These are phyloP conservation scores for Hyphantria cunea DNA, from an alignment of 1,140 invertebrate species.

Conservation along the genomic window DNA sequence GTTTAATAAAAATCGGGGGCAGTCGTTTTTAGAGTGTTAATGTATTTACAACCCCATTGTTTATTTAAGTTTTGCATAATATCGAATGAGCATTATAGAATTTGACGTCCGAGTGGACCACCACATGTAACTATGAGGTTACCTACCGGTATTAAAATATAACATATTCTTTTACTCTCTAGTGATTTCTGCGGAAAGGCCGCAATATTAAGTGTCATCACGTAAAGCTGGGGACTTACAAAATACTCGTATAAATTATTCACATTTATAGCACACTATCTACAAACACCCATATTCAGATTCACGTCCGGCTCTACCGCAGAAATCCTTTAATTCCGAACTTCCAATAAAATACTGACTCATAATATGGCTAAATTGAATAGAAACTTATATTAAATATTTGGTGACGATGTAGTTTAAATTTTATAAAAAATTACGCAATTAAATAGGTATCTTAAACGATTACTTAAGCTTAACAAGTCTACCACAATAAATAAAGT, in stretches of 20 bases:
- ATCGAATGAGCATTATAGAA: slow-evolving; percentile 71
- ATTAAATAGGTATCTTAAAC: slow-evolving; percentile 71
- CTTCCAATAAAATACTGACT: slow-evolving; percentile 80
- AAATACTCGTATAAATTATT: slow-evolving; percentile 81
- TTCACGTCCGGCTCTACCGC: slow-evolving; percentile 67
- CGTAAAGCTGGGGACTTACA: slow-evolving; percentile 80
- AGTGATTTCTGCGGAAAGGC: slow-evolving; percentile 68
- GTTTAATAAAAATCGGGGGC: slow-evolving; percentile 64
- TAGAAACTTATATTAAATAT: slow-evolving; percentile 80
- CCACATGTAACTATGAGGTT: slow-evolving; percentile 46
- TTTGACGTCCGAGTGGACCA: slow-evolving; percentile 63
- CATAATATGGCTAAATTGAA: slow-evolving; percentile 77
- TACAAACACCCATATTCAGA: slow-evolving; percentile 74
- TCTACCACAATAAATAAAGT: slow-evolving; percentile 71
- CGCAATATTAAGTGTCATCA: slow-evolving; percentile 68
- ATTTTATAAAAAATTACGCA: slow-evolving; percentile 66
- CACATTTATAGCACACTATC: slow-evolving; percentile 81
- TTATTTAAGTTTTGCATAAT: slow-evolving; percentile 47
- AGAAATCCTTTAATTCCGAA: slow-evolving; percentile 68
- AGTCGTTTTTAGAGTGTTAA: slow-evolving; percentile 47
- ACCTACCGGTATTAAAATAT: slow-evolving; percentile 73
- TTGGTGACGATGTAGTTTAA: slow-evolving; percentile 76
- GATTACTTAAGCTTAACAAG: slow-evolving; percentile 67
- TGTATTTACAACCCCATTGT: slow-evolving; percentile 69
- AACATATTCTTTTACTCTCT: slow-evolving; percentile 71